phyloP scores from a whole-genome alignment of 37 sponge, comb jelly and placozoan species.

The Geodia barretti region DNA sequence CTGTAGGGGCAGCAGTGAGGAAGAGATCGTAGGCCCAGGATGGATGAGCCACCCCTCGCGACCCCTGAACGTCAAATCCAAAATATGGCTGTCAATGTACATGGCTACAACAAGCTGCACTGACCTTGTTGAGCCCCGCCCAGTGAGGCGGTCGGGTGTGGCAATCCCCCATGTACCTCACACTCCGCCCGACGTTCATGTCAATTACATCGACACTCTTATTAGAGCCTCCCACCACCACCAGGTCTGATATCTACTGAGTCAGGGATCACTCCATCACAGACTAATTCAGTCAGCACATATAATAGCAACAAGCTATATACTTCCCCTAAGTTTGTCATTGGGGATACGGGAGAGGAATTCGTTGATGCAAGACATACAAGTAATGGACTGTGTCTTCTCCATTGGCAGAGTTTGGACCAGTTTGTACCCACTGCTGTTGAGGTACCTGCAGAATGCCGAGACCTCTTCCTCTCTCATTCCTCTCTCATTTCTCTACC shows the following conservation, averaged over 20 bases:
- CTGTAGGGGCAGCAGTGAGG: slow-evolving; percentile 77
- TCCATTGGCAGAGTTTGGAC: slow-evolving; percentile 45
- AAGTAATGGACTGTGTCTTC: slow-evolving; percentile 80
- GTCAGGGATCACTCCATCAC: not conserved
- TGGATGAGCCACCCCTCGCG: slow-evolving; percentile 71
- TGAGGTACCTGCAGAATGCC: slow-evolving; percentile 61
- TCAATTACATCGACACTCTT: slow-evolving; percentile 77
- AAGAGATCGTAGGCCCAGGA: slow-evolving; percentile 79
- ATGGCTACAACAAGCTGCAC: too few relatives aligned
- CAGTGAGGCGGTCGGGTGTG: slow-evolving; percentile 72
- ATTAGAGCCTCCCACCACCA: slow-evolving; percentile 79
- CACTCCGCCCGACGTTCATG: slow-evolving; percentile 71
- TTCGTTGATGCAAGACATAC: slow-evolving; percentile 76
- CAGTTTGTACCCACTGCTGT: slow-evolving; percentile 47
- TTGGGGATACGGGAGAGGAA: slow-evolving; percentile 93
- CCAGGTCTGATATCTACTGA: slow-evolving; percentile 64
- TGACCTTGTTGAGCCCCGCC: slow-evolving; percentile 79
- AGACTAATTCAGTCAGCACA: too few relatives aligned
- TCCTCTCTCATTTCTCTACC: slow-evolving; percentile 41
- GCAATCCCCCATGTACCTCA: slow-evolving; percentile 45
- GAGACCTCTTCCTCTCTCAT: too few relatives aligned
- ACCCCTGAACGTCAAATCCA: slow-evolving; percentile 73
- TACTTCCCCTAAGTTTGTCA: too few relatives aligned
- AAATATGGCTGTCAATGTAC: not conserved
- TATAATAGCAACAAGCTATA: too few relatives aligned